phyloP scores from a whole-genome alignment of 92 coral and sea anemone species.

The Montipora capitata region DNA sequence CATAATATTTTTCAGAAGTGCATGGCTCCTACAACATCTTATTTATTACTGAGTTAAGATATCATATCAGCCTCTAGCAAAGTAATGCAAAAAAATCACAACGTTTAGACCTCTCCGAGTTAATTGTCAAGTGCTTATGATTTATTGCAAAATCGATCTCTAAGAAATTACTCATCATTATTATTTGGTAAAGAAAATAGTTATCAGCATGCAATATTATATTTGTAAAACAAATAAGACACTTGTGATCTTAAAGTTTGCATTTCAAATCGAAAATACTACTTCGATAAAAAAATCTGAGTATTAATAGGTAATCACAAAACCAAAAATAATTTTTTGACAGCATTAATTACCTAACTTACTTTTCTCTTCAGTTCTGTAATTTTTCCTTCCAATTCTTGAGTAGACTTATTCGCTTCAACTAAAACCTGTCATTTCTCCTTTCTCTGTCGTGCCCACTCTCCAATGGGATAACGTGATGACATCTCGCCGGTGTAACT shows the following conservation, averaged over 20 bases:
- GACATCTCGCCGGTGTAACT: constrained; percentile 43
- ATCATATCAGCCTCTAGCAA: neutral
- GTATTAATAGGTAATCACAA: constrained; percentile 28
- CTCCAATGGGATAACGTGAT: constrained; percentile 32
- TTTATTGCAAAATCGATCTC: too few species aligned
- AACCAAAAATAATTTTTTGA: constrained; percentile 5
- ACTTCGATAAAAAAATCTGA: neutral
- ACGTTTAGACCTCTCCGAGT: neutral
- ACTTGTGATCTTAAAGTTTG: neutral
- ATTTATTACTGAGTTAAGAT: constrained; percentile 3
- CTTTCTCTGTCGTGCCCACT: constrained; percentile 45
- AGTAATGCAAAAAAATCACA: neutral
- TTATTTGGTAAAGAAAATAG: neutral
- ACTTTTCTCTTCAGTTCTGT: constrained; percentile 47
- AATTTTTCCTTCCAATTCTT: constrained; percentile 46
- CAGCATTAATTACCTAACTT: neutral
- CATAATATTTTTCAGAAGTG: neutral
- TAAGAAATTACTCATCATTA: neutral
- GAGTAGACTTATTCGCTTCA: constrained; percentile 29
- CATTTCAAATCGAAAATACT: constrained; percentile 7
- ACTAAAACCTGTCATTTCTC: constrained; percentile 46
- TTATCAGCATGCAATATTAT: constrained; percentile 17
- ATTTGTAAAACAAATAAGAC: constrained; percentile 1
- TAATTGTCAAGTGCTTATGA: too few species aligned
- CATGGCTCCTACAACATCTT: neutral